Evolutionary conservation across 2,888 invertebrate species (phyloP).

Genomic region (Cephus pulcher): DNA sequence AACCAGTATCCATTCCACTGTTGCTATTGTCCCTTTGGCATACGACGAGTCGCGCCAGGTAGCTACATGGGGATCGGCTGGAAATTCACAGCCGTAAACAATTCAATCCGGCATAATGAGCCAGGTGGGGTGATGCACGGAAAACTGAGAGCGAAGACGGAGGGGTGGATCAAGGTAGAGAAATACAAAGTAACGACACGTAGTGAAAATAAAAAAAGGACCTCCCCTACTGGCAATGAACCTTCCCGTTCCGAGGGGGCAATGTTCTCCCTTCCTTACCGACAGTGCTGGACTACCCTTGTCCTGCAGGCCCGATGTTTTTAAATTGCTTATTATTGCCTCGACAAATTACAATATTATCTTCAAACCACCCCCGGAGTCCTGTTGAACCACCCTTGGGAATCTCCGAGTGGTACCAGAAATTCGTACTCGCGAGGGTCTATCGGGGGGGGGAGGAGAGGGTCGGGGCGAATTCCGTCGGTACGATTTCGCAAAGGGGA

Average conservation of each 20-base stretch:
- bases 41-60: neutral
- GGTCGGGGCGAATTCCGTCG: neutral
- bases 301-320: constrained; percentile 18
- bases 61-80: neutral
- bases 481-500: neutral
- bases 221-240: neutral
- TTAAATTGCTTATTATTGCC: constrained; percentile 25
- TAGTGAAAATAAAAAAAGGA: neutral
- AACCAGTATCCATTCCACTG: too few relatives aligned
- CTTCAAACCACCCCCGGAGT: neutral
- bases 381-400: neutral
- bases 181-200: neutral
- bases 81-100: neutral
- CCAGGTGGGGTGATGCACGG: neutral
- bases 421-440: neutral
- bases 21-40: too few relatives aligned
- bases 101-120: neutral
- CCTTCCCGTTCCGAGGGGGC: neutral
- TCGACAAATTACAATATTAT: constrained; percentile 19
- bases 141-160: constrained; percentile 13
- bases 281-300: neutral
- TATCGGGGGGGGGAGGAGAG: neutral
- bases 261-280: neutral
- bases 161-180: constrained; percentile 12
- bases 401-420: neutral